A percentile compares a stretch with the other conserved stretches of the same genome.
Conservation (phyloP, 2,113 vertebrate species). For the Chaetura pelagica region DNA sequence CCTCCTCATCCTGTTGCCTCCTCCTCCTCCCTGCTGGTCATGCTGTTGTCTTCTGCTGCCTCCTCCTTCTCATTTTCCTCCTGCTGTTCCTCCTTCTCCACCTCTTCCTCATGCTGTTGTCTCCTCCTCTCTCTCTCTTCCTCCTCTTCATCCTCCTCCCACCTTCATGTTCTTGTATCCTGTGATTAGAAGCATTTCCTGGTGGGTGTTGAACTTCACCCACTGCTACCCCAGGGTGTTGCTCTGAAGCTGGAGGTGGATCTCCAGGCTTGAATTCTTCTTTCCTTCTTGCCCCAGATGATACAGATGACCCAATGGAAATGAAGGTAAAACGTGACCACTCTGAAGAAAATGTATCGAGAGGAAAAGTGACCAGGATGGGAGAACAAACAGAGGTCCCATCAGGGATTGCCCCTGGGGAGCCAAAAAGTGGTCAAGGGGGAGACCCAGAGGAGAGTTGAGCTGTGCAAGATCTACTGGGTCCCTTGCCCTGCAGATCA, state of each 20-base stretch:
- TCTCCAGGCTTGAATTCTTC: neutral
- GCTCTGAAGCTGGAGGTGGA: neutral
- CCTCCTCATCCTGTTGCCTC: too few species aligned
- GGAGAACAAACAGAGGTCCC: neutral
- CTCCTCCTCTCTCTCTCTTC: too few species aligned
- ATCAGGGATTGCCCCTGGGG: neutral
- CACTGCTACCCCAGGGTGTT: too few species aligned
- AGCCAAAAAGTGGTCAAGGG: neutral
- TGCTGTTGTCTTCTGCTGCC: too few species aligned
- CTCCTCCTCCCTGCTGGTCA: too few species aligned
- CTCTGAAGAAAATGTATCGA: neutral
- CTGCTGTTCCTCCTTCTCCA: too few species aligned
- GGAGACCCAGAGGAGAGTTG: neutral
- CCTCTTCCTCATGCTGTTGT: too few species aligned
- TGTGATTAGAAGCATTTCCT: neutral
- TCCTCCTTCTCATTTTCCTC: too few species aligned
- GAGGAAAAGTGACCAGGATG: neutral
- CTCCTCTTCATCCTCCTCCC: too few species aligned
- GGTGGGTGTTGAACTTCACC: neutral
- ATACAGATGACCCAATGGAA: constrained; percentile 53
- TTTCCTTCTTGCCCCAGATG: neutral
- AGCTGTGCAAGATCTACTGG: neutral
- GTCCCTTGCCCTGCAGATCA: neutral
- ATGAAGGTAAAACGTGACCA: neutral
- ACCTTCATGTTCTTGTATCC: neutral